These are phyloP conservation scores for Polydrusus tereticollis DNA, from an alignment of 2,888 invertebrate species.

Conservation along the genomic window DNA sequence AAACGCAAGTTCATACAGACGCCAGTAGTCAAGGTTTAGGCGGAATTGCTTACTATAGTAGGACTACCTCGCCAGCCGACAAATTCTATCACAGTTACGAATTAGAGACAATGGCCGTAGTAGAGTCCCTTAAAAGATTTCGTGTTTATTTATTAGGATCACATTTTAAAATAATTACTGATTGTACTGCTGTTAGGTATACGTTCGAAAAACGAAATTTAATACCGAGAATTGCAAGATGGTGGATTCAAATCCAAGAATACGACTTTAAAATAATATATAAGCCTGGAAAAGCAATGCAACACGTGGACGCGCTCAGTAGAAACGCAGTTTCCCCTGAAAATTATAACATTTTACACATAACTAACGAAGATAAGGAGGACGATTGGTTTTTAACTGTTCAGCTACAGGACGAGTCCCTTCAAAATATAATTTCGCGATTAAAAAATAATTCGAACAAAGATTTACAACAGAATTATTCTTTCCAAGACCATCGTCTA, in stretches of 20 bases:
- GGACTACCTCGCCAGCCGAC: too few relatives aligned
- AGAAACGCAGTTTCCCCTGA: too few relatives aligned
- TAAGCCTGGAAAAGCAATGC: slow-evolving; percentile 54
- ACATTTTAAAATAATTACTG: slow-evolving; percentile 49
- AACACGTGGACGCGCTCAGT: slow-evolving; percentile 56
- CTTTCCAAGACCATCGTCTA: neutral
- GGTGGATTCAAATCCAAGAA: slow-evolving; percentile 58
- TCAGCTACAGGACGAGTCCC: neutral
- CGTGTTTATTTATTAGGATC: slow-evolving; percentile 45
- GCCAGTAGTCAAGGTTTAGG: too few relatives aligned
- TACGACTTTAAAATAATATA: slow-evolving; percentile 56
- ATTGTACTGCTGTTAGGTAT: slow-evolving; percentile 52
- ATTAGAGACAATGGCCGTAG: slow-evolving; percentile 47
- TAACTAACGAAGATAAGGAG: neutral
- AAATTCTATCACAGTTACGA: slow-evolving; percentile 48
- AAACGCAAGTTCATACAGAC: too few relatives aligned
- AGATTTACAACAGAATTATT: neutral
- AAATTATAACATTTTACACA: too few relatives aligned
- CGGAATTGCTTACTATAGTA: too few relatives aligned
- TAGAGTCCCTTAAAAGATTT: slow-evolving; percentile 37
- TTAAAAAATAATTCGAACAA: neutral
- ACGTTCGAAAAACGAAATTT: slow-evolving; percentile 52
- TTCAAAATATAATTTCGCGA: neutral
- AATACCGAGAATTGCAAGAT: slow-evolving; percentile 57
- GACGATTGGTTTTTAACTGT: slow-evolving; percentile 11